These are phyloP conservation scores for Antennarius maculatus DNA, from an alignment of 2,797 vertebrate genomes.

Conservation along the genomic window DNA sequence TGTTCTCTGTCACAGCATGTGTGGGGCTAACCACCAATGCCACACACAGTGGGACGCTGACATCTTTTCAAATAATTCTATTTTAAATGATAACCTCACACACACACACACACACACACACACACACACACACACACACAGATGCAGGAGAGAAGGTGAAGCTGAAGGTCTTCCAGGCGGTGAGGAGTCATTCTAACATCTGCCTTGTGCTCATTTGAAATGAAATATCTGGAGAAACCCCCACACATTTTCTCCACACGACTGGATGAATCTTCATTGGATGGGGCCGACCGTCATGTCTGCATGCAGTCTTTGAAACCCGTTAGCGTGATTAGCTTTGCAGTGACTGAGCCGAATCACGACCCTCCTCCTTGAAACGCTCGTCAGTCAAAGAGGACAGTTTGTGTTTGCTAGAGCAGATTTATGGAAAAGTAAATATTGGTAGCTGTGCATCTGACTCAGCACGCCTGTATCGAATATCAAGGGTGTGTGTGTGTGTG, in stretches of 20 bases:
- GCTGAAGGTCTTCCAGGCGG: neutral
- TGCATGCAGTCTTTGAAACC: neutral
- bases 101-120: no score
- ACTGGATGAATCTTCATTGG: neutral
- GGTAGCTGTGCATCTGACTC: constrained; percentile 47
- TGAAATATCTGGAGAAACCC: constrained; percentile 1
- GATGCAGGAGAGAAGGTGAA: neutral
- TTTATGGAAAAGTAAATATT: constrained; percentile 63
- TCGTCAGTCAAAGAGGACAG: constrained; percentile 33
- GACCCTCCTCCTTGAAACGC: constrained; percentile 51
- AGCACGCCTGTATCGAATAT: constrained; percentile 44
- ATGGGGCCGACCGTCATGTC: constrained; percentile 5
- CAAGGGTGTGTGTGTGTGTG: constrained; percentile 12
- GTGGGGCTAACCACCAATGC: constrained; percentile 36
- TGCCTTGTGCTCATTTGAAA: constrained; percentile 7
- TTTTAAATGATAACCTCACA: constrained; percentile 28
- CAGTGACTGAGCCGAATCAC: constrained; percentile 62
- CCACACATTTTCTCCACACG: neutral
- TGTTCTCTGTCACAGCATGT: constrained; percentile 48
- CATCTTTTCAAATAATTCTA: constrained; percentile 36
- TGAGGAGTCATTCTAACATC: neutral
- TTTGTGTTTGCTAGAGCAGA: constrained; percentile 17
- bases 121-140: neutral
- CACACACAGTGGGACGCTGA: constrained; percentile 16
- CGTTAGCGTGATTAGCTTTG: constrained; percentile 16